These are phyloP conservation scores for Pomacea maculata DNA, from an alignment of 1,140 invertebrate species.

Conservation along the genomic window DNA sequence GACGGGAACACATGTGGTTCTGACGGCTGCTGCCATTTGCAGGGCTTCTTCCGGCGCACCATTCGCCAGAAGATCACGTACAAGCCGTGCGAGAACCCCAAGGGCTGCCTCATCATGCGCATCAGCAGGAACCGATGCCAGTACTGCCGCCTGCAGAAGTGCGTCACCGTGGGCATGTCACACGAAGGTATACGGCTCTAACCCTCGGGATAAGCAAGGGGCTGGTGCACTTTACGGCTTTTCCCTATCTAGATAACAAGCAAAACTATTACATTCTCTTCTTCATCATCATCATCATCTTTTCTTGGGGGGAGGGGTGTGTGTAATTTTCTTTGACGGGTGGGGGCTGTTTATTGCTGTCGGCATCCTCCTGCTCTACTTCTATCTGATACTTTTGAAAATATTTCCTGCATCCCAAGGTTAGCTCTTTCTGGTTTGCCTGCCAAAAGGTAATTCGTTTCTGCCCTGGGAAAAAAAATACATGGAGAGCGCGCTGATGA, in stretches of 20 bases:
- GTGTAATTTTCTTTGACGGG: background rate
- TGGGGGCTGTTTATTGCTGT: too few species aligned
- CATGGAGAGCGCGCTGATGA: too few species aligned
- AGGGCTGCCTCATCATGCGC: constrained; percentile 96
- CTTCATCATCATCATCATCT: background rate
- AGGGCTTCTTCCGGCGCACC: constrained; percentile 97
- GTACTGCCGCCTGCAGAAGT: constrained; percentile 98
- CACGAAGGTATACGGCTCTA: constrained; percentile 86
- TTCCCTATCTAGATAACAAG: background rate
- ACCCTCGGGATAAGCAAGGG: background rate
- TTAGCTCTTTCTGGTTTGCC: too few species aligned
- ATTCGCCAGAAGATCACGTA: constrained; percentile 86
- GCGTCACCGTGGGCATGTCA: constrained; percentile 97
- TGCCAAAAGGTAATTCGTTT: too few species aligned
- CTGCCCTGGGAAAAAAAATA: too few species aligned
- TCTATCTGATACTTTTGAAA: too few species aligned
- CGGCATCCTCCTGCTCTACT: too few species aligned
- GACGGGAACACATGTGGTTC: too few species aligned
- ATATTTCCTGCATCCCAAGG: too few species aligned
- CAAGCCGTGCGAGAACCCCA: constrained; percentile 95
- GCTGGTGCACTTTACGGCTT: background rate
- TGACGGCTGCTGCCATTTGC: constrained; percentile 22
- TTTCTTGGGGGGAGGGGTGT: background rate
- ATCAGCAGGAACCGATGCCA: constrained; percentile 98
- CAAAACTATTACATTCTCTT: background rate